Evolutionary conservation across 2,797 vertebrate species (phyloP), one percentile per base, ranked within the genome.

Genomic region (Lutjanus argentimaculatus): DNA sequence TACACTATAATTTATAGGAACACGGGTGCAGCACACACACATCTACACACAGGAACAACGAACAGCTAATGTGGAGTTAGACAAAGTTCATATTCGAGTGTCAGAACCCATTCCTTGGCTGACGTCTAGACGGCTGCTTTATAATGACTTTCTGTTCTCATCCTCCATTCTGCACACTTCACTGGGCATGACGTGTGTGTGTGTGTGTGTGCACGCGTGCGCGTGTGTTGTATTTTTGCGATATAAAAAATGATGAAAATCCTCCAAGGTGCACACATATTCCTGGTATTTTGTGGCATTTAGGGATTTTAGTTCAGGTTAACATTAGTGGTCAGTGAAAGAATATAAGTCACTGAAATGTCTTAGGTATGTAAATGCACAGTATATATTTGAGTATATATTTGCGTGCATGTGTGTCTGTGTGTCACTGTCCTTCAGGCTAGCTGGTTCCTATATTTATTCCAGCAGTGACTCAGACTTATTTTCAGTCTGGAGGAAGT

Each of bases 81-180:
- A 86, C 73, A 91, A 89, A 89, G 91, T 92, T 92, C 88, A 89
- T 79, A 88, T 91, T 89, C 62, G 42, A 83, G 82, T 82, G 86
- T 87, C 82, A 85, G 80, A 80, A 48, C 75, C 30, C 40, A 84
- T 89, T 90, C 64, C 64, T 77, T 30, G 48, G 63, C 79, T 80
- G 85, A 81, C 21, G 12, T 70, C 63, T 81, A 79, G 75, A 71
- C 15, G 55, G 55, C 72, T 71, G 78, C 73, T 80, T 81, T 79
- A 82, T 89, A 91, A 91, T 92, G 88, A 90, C 77, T 92, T 93
- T 93, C 82, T 87, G 78, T 89, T 89, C 85, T 88, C 69, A 79
- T 75, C 86, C 83, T 85, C 70, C 53, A 76, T 77, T 91, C 85
- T 86, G 74, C 88, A 82, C 77, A 88, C 88, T 90, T 90, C 83